These are phyloP conservation scores for Drosophila trapezifrons DNA, from an alignment of 1,140 invertebrate genomes.

Conservation along the genomic window DNA sequence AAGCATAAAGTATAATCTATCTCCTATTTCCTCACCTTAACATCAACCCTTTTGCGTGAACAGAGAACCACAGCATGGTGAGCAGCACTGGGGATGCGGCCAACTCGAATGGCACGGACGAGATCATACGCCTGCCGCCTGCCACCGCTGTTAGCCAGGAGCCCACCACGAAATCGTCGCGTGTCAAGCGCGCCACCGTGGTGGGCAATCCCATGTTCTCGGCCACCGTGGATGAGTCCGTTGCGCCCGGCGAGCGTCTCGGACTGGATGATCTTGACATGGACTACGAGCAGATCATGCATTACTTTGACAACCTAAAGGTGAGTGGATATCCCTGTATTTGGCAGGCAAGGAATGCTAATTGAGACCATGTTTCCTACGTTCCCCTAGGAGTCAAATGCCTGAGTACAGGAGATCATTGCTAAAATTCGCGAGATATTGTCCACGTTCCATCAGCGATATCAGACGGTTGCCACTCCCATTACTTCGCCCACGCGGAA, in stretches of 20 bases:
- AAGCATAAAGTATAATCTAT: neutral
- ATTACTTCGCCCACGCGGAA: slow-evolving; percentile 65
- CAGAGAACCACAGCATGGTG: slow-evolving; percentile 68
- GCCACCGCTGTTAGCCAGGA: slow-evolving; percentile 65
- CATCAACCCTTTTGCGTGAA: neutral
- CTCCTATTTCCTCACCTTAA: neutral
- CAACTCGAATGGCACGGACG: slow-evolving; percentile 71
- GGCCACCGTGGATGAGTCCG: slow-evolving; percentile 84
- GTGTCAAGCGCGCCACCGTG: slow-evolving; percentile 91
- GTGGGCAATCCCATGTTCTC: slow-evolving; percentile 95
- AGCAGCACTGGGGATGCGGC: slow-evolving; percentile 67
- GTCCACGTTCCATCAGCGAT: slow-evolving; percentile 89
- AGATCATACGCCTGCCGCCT: slow-evolving; percentile 71
- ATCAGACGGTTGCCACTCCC: slow-evolving; percentile 82
- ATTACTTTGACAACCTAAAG: slow-evolving; percentile 98
- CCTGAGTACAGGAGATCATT: slow-evolving; percentile 91
- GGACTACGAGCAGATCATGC: slow-evolving; percentile 98
- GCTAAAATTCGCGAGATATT: slow-evolving; percentile 90
- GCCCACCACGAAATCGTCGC: slow-evolving; percentile 85
- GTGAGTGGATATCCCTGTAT: slow-evolving; percentile 85
- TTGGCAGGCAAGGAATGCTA: too few relatives aligned
- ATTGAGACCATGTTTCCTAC: neutral
- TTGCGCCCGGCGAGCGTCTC: slow-evolving; percentile 85
- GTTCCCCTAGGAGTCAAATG: slow-evolving; percentile 87
- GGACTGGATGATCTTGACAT: slow-evolving; percentile 93